Percentiles rank a stretch among this genome's conserved stretches.
Conservation (phyloP, 1,140 invertebrate species). For the Orussus abietinus region DNA sequence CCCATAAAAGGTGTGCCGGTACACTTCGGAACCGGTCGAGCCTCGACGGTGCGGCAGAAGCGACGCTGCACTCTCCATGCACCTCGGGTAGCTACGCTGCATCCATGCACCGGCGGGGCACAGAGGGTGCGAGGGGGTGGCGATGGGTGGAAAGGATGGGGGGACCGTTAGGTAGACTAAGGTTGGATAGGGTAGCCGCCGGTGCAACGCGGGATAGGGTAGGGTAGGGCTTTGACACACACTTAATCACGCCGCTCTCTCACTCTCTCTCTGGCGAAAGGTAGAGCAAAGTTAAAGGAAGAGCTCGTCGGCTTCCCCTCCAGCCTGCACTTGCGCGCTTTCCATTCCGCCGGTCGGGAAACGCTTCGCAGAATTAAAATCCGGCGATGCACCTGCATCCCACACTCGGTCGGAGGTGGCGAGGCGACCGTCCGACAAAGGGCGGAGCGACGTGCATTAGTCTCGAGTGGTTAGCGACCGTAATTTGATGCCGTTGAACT, state of each 20-base stretch:
- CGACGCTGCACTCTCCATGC: too few species aligned
- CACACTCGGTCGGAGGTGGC: too few species aligned
- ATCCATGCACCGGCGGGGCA: too few species aligned
- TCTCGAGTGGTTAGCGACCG: too few species aligned
- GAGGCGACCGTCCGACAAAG: too few species aligned
- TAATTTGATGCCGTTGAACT: too few species aligned
- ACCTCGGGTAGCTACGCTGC: neutral
- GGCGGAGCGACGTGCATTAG: too few species aligned
- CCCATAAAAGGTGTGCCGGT: too few species aligned
- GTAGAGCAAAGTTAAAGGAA: constrained; percentile 1
- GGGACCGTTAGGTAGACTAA: neutral
- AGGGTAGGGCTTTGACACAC: constrained; percentile 5
- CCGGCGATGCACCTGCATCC: neutral
- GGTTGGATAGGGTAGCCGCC: neutral
- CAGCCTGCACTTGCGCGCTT: neutral
- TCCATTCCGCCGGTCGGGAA: neutral
- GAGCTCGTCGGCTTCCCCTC: neutral
- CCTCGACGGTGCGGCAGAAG: too few species aligned
- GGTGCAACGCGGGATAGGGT: neutral
- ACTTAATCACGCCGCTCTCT: constrained; percentile 9
- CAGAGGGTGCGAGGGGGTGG: too few species aligned
- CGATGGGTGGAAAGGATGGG: neutral
- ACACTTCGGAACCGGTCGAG: too few species aligned
- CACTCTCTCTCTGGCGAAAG: too few species aligned
- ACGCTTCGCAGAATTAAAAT: neutral